Base-by-base conservation (phyloP, 2,888 invertebrate genomes). In the Apocheima hispidaria region DNA sequence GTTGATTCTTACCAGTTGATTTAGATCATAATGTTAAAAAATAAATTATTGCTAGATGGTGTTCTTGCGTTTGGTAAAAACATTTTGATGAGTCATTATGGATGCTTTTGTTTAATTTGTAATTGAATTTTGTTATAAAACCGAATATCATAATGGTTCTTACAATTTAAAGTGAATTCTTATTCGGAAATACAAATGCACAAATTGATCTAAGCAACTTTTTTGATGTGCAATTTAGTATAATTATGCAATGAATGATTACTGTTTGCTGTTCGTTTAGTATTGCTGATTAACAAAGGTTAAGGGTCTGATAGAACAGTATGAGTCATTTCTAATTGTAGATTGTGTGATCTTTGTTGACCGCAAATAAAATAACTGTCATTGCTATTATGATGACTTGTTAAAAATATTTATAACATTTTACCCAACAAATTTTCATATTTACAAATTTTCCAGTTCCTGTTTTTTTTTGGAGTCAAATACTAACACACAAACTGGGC, bases 1-100 rank as follows among this genome's bases (percentile, higher is more conserved):
- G 57, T 58, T 53, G 40, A 62, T 60, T 43, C 68, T 70, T 71
- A 77, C 52, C 60, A 69, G 69, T 59, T 74, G 73, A 63, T 75
- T 63, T 49, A 68, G 68, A 70, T 63, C 58, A 66, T 58, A 53
- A n/a, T 51, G 33, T 41, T 53, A 35, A 30, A 51, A 56, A 64
- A 66, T 59, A 55, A 44, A 30, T 7, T 14, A 2, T 41, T 14
- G 3, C 16, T 23, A 46, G 18, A 65, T 41, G 71, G 38, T 60
- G 64, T 20, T 60, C 26, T 44, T 44, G 10, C 2, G 14, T 16
- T 28, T 26, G 7, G 6, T 6, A 14, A 43, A 21, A 43, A 23
- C 3, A 26, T 23, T 21, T 43, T 43, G 21, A 9, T 23, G 6
- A 23, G n/a, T 23, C 43, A 23, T 14, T 38, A 7, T 0, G 18